Percentiles rank a stretch among this genome's conserved stretches.
phyloP scores from a whole-genome alignment of 2,888 invertebrate genomes.

The Pyrocoelia pectoralis region DNA sequence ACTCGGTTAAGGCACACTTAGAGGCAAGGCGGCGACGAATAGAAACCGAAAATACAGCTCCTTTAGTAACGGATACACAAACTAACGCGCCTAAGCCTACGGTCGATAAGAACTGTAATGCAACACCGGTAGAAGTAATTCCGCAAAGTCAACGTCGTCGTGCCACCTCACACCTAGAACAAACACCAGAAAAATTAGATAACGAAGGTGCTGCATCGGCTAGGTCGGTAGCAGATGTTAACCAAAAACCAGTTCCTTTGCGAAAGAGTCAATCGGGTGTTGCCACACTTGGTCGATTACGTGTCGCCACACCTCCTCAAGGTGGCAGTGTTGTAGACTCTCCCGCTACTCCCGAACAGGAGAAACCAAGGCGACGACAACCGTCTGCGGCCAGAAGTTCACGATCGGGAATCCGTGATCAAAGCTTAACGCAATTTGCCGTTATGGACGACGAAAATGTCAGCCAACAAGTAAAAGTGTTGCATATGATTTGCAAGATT shows the following conservation, averaged over 20 bases:
- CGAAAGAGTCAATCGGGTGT: slow-evolving; percentile 64
- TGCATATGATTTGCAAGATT: not conserved
- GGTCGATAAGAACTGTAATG: slow-evolving; percentile 75
- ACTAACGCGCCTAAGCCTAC: slow-evolving; percentile 58
- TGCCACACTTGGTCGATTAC: slow-evolving; percentile 75
- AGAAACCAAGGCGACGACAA: slow-evolving; percentile 53
- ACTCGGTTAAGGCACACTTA: slow-evolving; percentile 58
- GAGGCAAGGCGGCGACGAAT: slow-evolving; percentile 63
- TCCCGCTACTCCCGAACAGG: slow-evolving; percentile 56
- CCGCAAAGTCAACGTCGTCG: slow-evolving; percentile 57
- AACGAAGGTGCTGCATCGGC: slow-evolving; percentile 72
- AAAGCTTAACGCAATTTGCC: slow-evolving; percentile 89
- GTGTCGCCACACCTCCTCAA: slow-evolving; percentile 68
- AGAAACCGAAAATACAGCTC: slow-evolving; percentile 70
- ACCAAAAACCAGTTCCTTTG: slow-evolving; percentile 55
- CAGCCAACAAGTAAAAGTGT: slow-evolving; percentile 78
- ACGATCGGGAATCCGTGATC: slow-evolving; percentile 70
- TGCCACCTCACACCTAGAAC: slow-evolving; percentile 57
- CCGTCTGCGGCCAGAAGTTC: slow-evolving; percentile 57
- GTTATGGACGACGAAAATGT: slow-evolving; percentile 94
- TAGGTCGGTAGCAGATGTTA: slow-evolving; percentile 60
- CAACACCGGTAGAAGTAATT: slow-evolving; percentile 61
- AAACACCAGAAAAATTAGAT: slow-evolving; percentile 63
- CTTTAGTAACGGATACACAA: slow-evolving; percentile 69
- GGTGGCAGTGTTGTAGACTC: slow-evolving; percentile 49